Base-by-base conservation (phyloP, 2,888 invertebrate species). In the Apamea anceps region DNA sequence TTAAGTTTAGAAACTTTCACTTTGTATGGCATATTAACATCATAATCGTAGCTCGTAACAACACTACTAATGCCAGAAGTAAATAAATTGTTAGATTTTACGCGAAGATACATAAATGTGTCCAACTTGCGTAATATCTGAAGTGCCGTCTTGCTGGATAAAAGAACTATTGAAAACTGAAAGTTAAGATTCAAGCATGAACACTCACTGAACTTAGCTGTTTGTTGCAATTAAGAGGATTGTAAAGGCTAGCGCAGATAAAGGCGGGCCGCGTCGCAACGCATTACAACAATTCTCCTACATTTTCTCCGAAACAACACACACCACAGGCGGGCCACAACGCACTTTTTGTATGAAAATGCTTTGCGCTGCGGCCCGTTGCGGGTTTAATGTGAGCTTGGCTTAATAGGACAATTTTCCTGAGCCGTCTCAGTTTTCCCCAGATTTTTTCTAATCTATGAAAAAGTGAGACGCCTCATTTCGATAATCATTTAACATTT, bases 101-200 rank as follows among this genome's bases (percentile, higher is more conserved):
- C 84, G 79, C 80, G 67, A 92, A 91, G 87, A 91, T 91, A 86
- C 88, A 86, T 83, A 81, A 84, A 85, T 85, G 84, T 84, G 84
- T 82, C 80, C 48, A 89, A 93, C 88, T 92, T 92, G 82, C 85
- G 85, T 90, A 90, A 91, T 91, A 92, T 89, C 87, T 91, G 87
- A 88, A 88, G 82, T 78, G 72, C 25, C 12, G 15, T n/a, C 25
- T 28, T 54, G 48, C 45, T 37, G 32, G 74, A 83, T 84, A 77
- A 81, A 79, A 79, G 83, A 90, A 90, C 83, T 86, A 72, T 72
- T 66, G 54, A 57, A 6, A 72, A 37, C 57, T 18, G 28, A 25
- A 73, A 71, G 32, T 75, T 74, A 68, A 63, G 21, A 73, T 66
- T 74, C 21, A 2, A 68, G 42, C 6, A 37, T 25, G 45, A 65